Base-by-base conservation (phyloP, 2,888 invertebrate species). In the Argyresthia albistria region DNA sequence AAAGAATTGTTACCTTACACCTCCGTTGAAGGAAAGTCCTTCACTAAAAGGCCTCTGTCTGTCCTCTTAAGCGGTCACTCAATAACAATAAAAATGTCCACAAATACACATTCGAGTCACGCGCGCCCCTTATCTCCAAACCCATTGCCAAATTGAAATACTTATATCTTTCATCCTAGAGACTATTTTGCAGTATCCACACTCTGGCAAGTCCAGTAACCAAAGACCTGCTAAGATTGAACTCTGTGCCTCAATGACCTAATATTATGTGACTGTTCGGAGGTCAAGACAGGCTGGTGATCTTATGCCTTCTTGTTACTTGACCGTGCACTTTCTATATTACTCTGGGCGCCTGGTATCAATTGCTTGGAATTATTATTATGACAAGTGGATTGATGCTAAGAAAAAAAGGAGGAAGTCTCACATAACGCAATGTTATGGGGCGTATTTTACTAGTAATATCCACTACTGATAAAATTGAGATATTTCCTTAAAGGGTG, bases 121-220 rank as follows among this genome's bases (percentile, higher is more conserved):
- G 86, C 78, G 64, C 76, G 67, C 64, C 67, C 66, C 69, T 65
- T 70, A 80, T 83, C 82, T 75, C 74, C 77, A 68, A 66, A 65
- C 64, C 79, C 75, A 80, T 77, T 80, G 71, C 77, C 76, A 86
- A 84, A 84, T 86, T 84, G 83, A 84, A 83, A 86, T 76, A 79
- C 69, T 60, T 59, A 63, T 67, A 66, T 66, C 55, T 55, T 54
- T 53, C 58, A 53, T 53, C 49, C 53, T 25, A 39, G 9, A 39
- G 39, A 6, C 9, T 39, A 39, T n/a, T n/a, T 11, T 39, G 43
- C 46, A 43, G 43, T 46, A 56, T 36, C 45, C 16, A 16, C 43
- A 53, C 36, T 57, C 59, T 56, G 55, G 53, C 39, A 57, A 53
- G 61, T 49, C 76, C 73, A 73, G 58, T 67, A 58, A 62, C 55